Base-by-base conservation (phyloP, 2,888 invertebrate genomes). In the Drosophila subsilvestris region DNA sequence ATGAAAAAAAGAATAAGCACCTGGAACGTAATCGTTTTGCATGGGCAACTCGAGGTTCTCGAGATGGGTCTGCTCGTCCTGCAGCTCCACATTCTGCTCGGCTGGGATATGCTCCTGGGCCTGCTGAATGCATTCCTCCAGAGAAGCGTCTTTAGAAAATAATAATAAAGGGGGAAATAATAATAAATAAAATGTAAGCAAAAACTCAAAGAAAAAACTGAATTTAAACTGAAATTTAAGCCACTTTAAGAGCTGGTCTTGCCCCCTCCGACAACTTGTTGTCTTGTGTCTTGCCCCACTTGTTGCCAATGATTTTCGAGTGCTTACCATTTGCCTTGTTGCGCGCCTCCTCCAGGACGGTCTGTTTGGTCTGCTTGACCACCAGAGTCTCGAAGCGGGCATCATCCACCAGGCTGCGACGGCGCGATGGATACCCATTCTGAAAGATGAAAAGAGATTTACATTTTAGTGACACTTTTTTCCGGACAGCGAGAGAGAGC, bases 301-400 rank as follows among this genome's bases (percentile, higher is more conserved):
- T 10, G 17, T 51, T 55, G 50, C 6, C 9, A 47, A n/a, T 10
- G 17, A 44, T 32, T 10, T 10, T 6, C 1, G 18, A 7, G 25
- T 7, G 92, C 94, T 94, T 92, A 97, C 97, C 97, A 94, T 97
- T 97, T 87, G 97, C 95, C 90, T 97, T 95, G 92, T 95, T 95
- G 90, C 97, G 96, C 81, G 97, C 97, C 93, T 97, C 97, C 91
- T 97, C 97, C 89, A 98, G 94, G 81, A 97, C 97, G 89, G 95
- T 96, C 93, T 97, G 97, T 93, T 98, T 97, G 91, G 96, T 97
- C 94, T 98, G 98, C 93, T 97, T 97, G 90, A 98, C 98, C 88
- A 98, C 97, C 90, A 97, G 94, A 74, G 97, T 98, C 93, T 99
- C 99, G 93, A 99, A 99, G 89, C 98, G 96, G 84, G 99, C 99